These are phyloP conservation scores for Eueides isabella DNA, from an alignment of 1,140 invertebrate genomes.

Conservation along the genomic window DNA sequence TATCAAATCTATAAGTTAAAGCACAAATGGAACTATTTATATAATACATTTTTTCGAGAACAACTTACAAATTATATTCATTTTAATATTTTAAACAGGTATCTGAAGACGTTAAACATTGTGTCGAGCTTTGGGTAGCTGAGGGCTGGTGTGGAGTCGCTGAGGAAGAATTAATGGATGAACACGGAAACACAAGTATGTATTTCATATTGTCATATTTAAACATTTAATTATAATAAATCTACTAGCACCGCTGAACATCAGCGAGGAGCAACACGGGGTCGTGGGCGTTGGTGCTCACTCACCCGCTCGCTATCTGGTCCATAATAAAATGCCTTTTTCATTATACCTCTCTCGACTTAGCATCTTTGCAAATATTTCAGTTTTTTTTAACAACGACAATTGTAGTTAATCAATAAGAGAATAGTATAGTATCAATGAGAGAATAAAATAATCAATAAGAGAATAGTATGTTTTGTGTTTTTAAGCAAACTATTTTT, in stretches of 20 bases:
- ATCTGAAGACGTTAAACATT: constrained; percentile 75
- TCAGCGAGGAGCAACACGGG: too few relatives aligned
- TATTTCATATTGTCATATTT: not conserved
- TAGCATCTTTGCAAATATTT: not conserved
- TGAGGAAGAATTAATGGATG: constrained; percentile 70
- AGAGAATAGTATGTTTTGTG: not conserved
- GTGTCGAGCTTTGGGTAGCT: constrained; percentile 70
- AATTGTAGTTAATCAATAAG: too few relatives aligned
- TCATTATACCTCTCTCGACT: not conserved
- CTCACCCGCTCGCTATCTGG: too few relatives aligned
- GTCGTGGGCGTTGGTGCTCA: too few relatives aligned
- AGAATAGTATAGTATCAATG: not conserved
- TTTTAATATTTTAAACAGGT: constrained; percentile 49
- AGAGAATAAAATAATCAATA: too few relatives aligned
- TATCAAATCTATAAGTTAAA: not conserved
- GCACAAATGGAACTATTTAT: not conserved
- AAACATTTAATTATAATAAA: not conserved
- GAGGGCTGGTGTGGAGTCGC: constrained; percentile 76
- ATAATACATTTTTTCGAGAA: too few relatives aligned
- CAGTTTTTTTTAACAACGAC: not conserved
- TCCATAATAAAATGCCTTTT: too few relatives aligned
- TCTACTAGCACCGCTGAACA: too few relatives aligned
- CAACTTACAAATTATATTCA: not conserved
- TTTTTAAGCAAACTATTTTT: not conserved
- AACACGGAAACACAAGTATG: constrained; percentile 62